A percentile compares a stretch with the other conserved stretches of the same genome.
Conservation (phyloP, 2,113 vertebrate genomes). For the Lagopus leucura region DNA sequence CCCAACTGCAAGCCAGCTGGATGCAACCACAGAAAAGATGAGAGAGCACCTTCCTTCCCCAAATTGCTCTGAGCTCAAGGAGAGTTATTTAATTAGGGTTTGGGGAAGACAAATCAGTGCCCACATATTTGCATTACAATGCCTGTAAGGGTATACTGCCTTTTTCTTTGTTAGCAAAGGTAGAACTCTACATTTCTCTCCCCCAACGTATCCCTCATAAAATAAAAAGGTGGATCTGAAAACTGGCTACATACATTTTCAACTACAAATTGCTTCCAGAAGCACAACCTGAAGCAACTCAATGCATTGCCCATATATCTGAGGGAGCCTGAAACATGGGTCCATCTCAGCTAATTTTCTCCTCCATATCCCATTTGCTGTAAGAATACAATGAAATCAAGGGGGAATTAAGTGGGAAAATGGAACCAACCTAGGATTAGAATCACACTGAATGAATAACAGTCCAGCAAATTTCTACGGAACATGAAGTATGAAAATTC, state of each 20-base stretch:
- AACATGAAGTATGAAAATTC: neutral
- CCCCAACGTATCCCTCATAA: neutral
- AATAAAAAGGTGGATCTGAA: neutral
- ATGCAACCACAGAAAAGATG: neutral
- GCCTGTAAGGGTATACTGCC: neutral
- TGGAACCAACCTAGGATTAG: neutral
- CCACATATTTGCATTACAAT: neutral
- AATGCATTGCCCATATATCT: neutral
- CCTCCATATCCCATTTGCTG: neutral
- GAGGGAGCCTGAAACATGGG: neutral
- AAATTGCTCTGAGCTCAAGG: neutral
- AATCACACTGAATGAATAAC: neutral
- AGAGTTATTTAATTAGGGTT: neutral
- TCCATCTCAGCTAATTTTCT: too few relatives aligned
- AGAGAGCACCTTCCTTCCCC: neutral
- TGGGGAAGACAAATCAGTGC: neutral
- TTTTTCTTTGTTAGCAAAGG: neutral
- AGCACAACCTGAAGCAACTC: neutral
- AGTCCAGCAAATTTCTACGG: neutral
- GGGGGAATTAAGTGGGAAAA: neutral
- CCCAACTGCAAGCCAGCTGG: neutral
- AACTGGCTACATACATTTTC: neutral
- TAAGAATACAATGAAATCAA: neutral
- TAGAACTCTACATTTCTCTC: neutral
- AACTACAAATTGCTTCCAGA: accelerated